A percentile compares a stretch with the other conserved stretches of the same genome.
phyloP scores from a whole-genome alignment of 2,888 invertebrate genomes.

The Hydrotaea diabolus region DNA sequence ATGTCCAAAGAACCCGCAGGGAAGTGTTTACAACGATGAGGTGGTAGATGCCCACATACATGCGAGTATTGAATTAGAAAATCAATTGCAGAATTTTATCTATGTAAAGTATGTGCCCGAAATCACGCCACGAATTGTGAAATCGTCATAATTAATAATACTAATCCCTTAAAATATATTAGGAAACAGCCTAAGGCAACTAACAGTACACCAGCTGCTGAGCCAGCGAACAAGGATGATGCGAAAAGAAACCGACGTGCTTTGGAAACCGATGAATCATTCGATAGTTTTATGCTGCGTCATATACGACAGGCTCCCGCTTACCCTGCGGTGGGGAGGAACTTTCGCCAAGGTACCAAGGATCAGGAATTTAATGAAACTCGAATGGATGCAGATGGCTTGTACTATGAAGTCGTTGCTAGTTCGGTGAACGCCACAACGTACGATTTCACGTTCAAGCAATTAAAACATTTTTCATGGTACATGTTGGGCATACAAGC shows the following conservation, averaged over 20 bases:
- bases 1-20: constrained; percentile 68
- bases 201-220: background rate
- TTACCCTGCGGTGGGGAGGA: no score
- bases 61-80: constrained; percentile 87
- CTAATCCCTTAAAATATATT: background rate
- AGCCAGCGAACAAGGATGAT: background rate
- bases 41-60: constrained; percentile 57
- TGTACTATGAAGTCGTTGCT: constrained; percentile 70
- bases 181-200: background rate
- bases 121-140: background rate
- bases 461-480: constrained; percentile 88
- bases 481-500: constrained; percentile 90
- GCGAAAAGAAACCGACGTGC: constrained; percentile 66
- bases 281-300: constrained; percentile 73
- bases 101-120: constrained; percentile 80
- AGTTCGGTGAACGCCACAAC: constrained; percentile 73
- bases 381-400: constrained; percentile 67
- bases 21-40: constrained; percentile 79
- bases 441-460: constrained; percentile 82
- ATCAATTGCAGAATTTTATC: constrained; percentile 89
- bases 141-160: background rate
- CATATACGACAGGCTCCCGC: constrained; percentile 71
- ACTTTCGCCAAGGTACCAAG: background rate
- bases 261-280: constrained; percentile 57
- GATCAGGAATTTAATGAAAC: constrained; percentile 73